phyloP scores from a whole-genome alignment of 1,140 invertebrate genomes.

The Zaprionus capensis region DNA sequence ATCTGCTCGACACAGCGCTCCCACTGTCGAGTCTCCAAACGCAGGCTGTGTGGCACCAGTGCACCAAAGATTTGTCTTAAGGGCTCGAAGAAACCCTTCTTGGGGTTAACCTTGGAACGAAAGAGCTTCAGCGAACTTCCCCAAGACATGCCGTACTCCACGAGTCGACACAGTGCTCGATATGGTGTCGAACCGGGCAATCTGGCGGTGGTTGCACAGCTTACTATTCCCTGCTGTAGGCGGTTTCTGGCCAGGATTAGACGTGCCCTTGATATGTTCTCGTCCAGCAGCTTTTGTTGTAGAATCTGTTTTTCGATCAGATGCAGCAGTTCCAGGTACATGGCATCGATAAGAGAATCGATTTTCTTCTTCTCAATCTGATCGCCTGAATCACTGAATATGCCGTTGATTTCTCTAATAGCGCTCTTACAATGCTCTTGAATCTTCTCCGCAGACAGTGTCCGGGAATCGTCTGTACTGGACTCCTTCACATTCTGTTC shows the following conservation, averaged over 20 bases:
- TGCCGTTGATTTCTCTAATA: not conserved
- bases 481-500: not conserved
- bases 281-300: constrained; percentile 17
- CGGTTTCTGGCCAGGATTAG: constrained; percentile 41
- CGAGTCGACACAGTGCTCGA: constrained; percentile 35
- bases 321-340: constrained; percentile 41
- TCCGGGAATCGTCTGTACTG: not conserved
- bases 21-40: constrained; percentile 38
- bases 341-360: constrained; percentile 33
- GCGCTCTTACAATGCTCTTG: not conserved
- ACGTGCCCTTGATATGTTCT: constrained; percentile 12
- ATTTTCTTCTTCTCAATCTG: not conserved
- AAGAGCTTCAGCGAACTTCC: constrained; percentile 13
- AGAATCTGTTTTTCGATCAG: constrained; percentile 31
- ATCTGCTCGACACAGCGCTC: constrained; percentile 40
- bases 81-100: constrained; percentile 24
- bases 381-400: not conserved
- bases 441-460: not conserved
- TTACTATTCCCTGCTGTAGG: constrained; percentile 33
- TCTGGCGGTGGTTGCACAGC: not conserved
- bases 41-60: constrained; percentile 35
- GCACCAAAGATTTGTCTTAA: constrained; percentile 46
- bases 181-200: constrained; percentile 27
- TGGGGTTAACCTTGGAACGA: constrained; percentile 7
- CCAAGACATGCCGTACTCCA: constrained; percentile 5